These are phyloP conservation scores for Limnothrissa miodon DNA, from an alignment of 2,113 vertebrate species.

Conservation along the genomic window DNA sequence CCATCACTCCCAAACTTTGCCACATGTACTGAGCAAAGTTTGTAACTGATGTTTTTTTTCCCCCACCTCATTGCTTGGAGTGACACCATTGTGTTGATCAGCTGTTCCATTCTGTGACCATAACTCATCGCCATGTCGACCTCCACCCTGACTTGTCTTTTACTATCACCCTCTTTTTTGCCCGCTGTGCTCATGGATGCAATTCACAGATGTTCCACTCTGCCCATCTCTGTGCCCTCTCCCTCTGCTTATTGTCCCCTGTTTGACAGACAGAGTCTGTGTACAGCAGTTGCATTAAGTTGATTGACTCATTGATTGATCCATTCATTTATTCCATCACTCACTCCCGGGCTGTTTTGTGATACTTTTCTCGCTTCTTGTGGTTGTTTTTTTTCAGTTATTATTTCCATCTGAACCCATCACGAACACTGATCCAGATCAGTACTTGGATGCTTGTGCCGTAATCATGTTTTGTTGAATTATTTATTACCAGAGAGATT, in stretches of 20 bases:
- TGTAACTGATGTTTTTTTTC: neutral
- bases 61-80: neutral
- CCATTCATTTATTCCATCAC: neutral
- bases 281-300: neutral
- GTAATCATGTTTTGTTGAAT: conserved; percentile 42
- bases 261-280: neutral
- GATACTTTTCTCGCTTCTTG: no score
- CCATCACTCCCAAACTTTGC: conserved; percentile 45
- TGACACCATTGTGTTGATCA: conserved; percentile 2
- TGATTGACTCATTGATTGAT: neutral
- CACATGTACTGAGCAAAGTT: conserved; percentile 9
- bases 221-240: neutral
- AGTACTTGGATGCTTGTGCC: conserved; percentile 29
- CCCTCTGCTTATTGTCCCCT: neutral
- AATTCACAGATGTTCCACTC: neutral
- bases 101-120: neutral
- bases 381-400: neutral
- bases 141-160: neutral
- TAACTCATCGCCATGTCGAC: neutral
- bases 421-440: conserved; percentile 33
- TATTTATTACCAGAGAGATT: conserved; percentile 41
- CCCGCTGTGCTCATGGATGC: neutral
- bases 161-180: neutral
- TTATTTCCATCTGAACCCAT: conserved; percentile 17
- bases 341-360: neutral